Conservation (phyloP, 2,113 vertebrate genomes). For the Gymnogyps californianus region DNA sequence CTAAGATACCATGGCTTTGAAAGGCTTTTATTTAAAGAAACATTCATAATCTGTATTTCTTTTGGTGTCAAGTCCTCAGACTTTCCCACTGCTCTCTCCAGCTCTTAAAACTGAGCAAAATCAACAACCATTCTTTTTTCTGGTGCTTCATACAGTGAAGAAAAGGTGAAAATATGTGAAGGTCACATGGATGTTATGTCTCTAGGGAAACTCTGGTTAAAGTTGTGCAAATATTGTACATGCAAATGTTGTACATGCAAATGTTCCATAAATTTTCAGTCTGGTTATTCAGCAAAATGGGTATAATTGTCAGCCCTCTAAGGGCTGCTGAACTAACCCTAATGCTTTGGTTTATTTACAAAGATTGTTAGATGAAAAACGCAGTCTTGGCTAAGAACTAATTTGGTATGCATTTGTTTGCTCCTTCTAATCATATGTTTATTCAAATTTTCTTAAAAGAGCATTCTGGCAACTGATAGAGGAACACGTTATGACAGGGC, state of each 20-base stretch:
- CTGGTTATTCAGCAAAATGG: not conserved
- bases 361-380: not conserved
- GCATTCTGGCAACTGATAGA: not conserved
- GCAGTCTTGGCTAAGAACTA: not conserved
- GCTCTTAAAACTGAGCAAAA: not conserved
- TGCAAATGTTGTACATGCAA: constrained; percentile 1
- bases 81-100: not conserved
- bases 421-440: not conserved
- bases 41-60: not conserved
- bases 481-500: not conserved
- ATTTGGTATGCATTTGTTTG: not conserved
- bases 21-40: not conserved
- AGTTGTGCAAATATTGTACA: constrained; percentile 17
- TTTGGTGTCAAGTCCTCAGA: not conserved
- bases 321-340: not conserved
- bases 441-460: not conserved
- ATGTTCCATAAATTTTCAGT: not conserved
- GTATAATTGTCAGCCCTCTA: not conserved
- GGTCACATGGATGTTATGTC: not conserved
- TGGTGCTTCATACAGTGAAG: not conserved
- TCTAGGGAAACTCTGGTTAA: not conserved
- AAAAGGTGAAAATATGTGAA: constrained; percentile 6
- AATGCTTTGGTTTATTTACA: constrained; percentile 29
- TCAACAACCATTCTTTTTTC: not conserved
- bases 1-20: not conserved